Evolutionary conservation across 2,888 invertebrate species (phyloP), one percentile per base, ranked within the genome.

Genomic region (Elgonia sp.): DNA sequence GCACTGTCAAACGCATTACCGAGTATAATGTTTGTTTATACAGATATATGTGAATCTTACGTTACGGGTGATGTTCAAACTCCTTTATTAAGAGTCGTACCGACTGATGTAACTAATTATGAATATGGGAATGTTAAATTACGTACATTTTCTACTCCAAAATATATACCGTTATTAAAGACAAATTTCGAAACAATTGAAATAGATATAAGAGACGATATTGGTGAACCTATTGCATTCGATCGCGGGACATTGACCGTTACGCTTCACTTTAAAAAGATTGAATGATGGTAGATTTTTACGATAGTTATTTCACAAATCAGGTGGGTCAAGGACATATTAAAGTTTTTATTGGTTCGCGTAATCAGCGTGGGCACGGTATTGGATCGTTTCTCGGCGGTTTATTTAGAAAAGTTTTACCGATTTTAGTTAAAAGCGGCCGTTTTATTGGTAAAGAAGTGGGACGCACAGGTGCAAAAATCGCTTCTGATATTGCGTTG

Each of bases 191-290:
- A 76, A 8, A 79, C 16, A 16, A 76, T 84, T n/a, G 72, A 72
- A 73, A 80, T 79, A 37, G 73, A 77, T 82, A 86, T 86, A 86
- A 86, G 77, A 18, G 72, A 82, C 16, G 16, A 4, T 16, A 4
- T 50, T 5, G 57, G 57, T 9, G 57, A 57, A 6, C 57, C 57
- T 5, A 70, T 86, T 76, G 81, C 86, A 89, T 90, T 87, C 60
- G 87, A 86, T 18, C 39, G 76, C 46, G 84, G 63, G 20, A 57
- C n/a, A 4, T 63, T 76, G 37, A 63, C 63, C 0, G 50, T 63
- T 1, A 76, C 63, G 14, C 14, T 76, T 21, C 76, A 76, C 20
- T 77, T 77, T 40, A 77, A 77, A 77, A 20, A 21, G 1, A 46
- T 75, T 2, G 29, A 50, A 50, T 21, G 16, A 69, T 21, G 50